Evolutionary conservation across 2,113 vertebrate species (phyloP), one percentile per base, ranked within the genome.

Genomic region (Choloepus hoffmanni): DNA sequence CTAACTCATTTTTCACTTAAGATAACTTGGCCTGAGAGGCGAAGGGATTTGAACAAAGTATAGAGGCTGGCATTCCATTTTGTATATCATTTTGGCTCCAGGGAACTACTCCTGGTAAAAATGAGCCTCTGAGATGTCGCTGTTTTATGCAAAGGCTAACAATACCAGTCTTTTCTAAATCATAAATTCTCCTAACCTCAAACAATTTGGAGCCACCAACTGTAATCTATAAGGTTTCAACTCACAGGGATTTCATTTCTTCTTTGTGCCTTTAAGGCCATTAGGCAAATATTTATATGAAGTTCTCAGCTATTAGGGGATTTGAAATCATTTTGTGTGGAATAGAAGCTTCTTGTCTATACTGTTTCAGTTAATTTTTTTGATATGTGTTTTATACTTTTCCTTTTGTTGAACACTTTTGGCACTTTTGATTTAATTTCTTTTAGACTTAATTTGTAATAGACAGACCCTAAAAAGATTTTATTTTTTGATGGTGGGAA

Each of bases 201-300:
- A 98, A 95, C 63, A 89, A 43, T 97, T 98, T 98, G 97, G 98
- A 98, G 88, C 94, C 97, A 98, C 97, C 18, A 92, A 97, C 95
- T 98, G 94, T 94, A 98, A 98, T 98, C 97, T 98, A 97, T 98
- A 98, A 97, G 96, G 97, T 97, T 98, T 98, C 97, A 98, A 74
- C 88, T 98, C 89, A n/a, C 48, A 90, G 90, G 95, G 96, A 94
- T 98, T 98, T 97, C 83, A 96, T 79, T 98, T 98, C 96, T 94
- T 96, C 88, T 98, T 96, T 93, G 70, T 91, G 93, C 4, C 82
- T 98, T 97, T 97, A 85, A 73, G 96, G 74, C 92, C 4, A 3
- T 96, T 98, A 96, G 90, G 21, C 93, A 98, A 98, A 97, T 97
- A 96, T 97, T 98, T 98, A 98, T 96, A 97, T 97, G 96, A 98